Conservation (phyloP, 2,888 invertebrate genomes). For the Ditylenchus weischeri region DNA sequence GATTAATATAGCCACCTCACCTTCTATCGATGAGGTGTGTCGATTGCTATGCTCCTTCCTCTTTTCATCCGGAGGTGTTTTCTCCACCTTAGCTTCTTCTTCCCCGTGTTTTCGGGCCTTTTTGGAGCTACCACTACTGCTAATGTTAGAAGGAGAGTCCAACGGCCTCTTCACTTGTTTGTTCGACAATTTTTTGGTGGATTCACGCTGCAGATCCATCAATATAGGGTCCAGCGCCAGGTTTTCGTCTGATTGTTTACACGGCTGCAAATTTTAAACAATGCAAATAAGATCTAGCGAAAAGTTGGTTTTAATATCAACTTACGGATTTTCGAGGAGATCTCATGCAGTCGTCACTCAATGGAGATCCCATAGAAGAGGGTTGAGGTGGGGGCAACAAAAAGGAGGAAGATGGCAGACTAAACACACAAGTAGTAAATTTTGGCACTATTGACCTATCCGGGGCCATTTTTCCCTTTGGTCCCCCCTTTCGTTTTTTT, state of each 20-base stretch:
- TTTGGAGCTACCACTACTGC: no score
- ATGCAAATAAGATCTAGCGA: no score
- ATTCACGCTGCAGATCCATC: slow-evolving; percentile 20
- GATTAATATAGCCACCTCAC: no score
- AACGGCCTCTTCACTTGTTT: slow-evolving; percentile 13
- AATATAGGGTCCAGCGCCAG: slow-evolving; percentile 32
- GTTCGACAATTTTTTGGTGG: background rate
- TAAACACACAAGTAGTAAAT: background rate
- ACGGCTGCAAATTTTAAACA: background rate
- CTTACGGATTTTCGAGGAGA: slow-evolving; percentile 36
- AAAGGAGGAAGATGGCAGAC: background rate
- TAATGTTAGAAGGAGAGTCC: slow-evolving; percentile 2
- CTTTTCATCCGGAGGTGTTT: no score
- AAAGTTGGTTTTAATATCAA: background rate
- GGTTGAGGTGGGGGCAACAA: background rate
- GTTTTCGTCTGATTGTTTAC: background rate
- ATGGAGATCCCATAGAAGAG: background rate
- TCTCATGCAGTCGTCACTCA: slow-evolving; percentile 21
- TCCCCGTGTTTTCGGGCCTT: no score
- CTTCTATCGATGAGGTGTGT: no score
- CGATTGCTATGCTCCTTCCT: no score
- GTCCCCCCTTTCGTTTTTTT: no score
- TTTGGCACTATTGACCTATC: no score
- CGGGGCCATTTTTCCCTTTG: no score
- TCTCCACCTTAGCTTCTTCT: no score